phyloP scores from a whole-genome alignment of 2,113 vertebrate genomes.

The Sapajus apella region DNA sequence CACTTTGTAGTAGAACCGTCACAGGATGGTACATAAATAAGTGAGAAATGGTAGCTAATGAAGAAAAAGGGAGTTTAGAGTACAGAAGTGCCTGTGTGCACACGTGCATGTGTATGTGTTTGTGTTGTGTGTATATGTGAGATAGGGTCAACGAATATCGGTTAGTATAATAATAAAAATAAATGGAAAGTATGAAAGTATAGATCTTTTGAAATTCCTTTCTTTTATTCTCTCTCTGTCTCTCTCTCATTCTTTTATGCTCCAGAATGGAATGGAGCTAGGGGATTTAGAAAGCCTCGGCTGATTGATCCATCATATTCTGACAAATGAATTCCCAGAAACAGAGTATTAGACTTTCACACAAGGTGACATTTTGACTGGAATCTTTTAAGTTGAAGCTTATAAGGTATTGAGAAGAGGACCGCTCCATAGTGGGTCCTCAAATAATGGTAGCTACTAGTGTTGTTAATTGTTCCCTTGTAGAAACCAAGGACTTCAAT shows the following conservation, averaged over 20 bases:
- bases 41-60: neutral
- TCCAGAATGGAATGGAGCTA: neutral
- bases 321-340: slow-evolving; percentile 72
- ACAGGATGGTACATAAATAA: neutral
- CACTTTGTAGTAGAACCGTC: neutral
- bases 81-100: neutral
- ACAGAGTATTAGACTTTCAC: slow-evolving; percentile 73
- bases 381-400: slow-evolving; percentile 64
- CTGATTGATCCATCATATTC: slow-evolving; percentile 64
- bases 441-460: neutral
- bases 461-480: slow-evolving; percentile 17
- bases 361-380: slow-evolving; percentile 74
- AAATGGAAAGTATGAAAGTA: neutral
- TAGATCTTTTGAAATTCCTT: neutral
- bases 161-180: neutral
- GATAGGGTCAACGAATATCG: neutral
- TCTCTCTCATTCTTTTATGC: neutral
- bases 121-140: neutral
- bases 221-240: neutral
- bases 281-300: slow-evolving; percentile 11
- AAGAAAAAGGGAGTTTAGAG: neutral
- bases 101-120: fast-evolving
- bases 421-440: neutral
- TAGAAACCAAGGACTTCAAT: slow-evolving; percentile 71
- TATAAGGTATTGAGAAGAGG: neutral